Conservation (phyloP, 2,797 vertebrate species). For the Lacerta agilis region DNA sequence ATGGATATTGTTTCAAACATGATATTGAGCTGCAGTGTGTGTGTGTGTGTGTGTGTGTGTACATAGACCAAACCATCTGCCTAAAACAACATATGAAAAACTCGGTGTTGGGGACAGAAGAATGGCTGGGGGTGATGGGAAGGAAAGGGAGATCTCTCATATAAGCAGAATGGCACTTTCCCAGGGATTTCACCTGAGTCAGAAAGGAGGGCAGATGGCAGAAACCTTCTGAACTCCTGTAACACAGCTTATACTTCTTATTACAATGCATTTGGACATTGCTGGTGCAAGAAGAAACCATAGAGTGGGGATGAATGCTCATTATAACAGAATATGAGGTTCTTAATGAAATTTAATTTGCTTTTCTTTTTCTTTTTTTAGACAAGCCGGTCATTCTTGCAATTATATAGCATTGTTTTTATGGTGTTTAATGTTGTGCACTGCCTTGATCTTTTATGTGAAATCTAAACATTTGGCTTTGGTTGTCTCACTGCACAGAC, state of each 20-base stretch:
- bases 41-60: not conserved
- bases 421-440: not conserved
- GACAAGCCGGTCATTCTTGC: too few relatives aligned
- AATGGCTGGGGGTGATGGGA: not conserved
- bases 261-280: not conserved
- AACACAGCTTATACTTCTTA: not conserved
- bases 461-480: not conserved
- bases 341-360: too few relatives aligned
- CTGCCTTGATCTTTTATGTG: not conserved
- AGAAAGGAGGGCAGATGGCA: not conserved
- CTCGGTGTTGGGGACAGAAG: too few relatives aligned
- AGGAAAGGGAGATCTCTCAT: too few relatives aligned
- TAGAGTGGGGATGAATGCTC: too few relatives aligned
- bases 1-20: not conserved
- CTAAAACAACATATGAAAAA: not conserved
- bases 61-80: not conserved
- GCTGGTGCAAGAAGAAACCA: too few relatives aligned
- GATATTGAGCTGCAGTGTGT: not conserved
- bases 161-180: not conserved
- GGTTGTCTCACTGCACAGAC: not conserved
- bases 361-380: too few relatives aligned
- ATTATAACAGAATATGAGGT: too few relatives aligned
- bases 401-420: too few relatives aligned
- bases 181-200: not conserved
- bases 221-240: not conserved